phyloP scores from a whole-genome alignment of 2,113 vertebrate genomes.

The Ariopsis seemanni region DNA sequence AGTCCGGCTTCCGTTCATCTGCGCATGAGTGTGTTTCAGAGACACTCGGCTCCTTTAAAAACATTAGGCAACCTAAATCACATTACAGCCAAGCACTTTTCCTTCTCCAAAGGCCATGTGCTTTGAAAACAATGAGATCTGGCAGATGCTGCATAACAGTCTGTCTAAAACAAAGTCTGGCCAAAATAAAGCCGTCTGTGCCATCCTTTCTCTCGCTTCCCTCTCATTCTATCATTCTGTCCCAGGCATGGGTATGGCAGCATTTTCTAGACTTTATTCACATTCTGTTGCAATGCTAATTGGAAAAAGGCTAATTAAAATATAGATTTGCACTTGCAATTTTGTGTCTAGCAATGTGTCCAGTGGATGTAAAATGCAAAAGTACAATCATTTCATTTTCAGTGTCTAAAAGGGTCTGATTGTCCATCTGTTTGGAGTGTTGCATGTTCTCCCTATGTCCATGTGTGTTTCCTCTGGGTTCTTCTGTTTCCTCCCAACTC shows the following conservation, averaged over 20 bases:
- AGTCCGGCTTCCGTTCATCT: neutral
- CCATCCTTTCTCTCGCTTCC: neutral
- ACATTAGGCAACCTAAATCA: constrained; percentile 2
- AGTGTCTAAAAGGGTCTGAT: neutral
- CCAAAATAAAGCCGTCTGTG: neutral
- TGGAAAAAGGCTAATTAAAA: neutral
- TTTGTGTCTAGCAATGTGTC: neutral
- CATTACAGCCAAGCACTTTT: constrained; percentile 18
- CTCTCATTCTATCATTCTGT: constrained; percentile 21
- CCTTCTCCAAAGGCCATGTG: constrained; percentile 23
- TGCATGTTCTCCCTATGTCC: neutral
- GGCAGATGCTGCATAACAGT: constrained; percentile 35
- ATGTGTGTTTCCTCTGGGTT: neutral
- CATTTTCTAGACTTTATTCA: neutral
- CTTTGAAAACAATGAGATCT: constrained; percentile 35
- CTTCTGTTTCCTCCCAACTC: neutral
- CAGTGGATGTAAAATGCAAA: neutral
- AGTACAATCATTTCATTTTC: neutral
- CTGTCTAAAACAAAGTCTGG: constrained; percentile 11
- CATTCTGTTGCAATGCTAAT: neutral
- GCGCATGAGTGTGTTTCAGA: neutral
- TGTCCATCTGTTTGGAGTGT: neutral
- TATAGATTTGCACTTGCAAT: neutral
- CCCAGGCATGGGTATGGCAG: constrained; percentile 8
- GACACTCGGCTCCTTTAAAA: constrained; percentile 4